phyloP scores from a whole-genome alignment of 2,797 vertebrate genomes.

The Jordanella pulchra region DNA sequence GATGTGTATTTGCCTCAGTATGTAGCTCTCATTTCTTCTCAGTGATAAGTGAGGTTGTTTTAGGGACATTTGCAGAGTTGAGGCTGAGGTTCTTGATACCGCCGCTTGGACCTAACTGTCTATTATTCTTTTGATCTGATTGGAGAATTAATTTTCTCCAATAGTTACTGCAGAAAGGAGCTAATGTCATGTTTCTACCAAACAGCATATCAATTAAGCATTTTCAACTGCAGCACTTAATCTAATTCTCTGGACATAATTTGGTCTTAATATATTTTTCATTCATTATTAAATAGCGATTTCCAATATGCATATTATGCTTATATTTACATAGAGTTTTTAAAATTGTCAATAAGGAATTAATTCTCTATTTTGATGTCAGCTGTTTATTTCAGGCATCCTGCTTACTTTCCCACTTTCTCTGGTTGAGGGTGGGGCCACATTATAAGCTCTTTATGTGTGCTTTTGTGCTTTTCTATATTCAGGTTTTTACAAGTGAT shows the following conservation, averaged over 20 bases:
- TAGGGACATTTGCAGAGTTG: constrained; percentile 10
- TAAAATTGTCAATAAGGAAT: no score
- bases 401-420: constrained; percentile 25
- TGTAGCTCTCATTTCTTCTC: constrained; percentile 48
- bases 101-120: constrained; percentile 44
- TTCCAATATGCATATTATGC: constrained; percentile 24
- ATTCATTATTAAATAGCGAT: constrained; percentile 16
- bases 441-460: constrained; percentile 25
- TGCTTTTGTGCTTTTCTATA: constrained; percentile 56
- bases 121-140: constrained; percentile 68
- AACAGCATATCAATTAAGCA: constrained; percentile 48
- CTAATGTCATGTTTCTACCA: constrained; percentile 63
- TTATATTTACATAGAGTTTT: constrained; percentile 25
- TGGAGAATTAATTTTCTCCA: constrained; percentile 66
- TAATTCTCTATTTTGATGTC: constrained; percentile 31
- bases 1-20: constrained; percentile 21
- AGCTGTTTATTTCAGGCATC: constrained; percentile 44
- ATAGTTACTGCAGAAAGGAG: constrained; percentile 58
- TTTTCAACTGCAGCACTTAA: constrained; percentile 31
- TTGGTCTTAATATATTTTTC: constrained; percentile 15
- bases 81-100: constrained; percentile 52
- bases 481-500: constrained; percentile 55
- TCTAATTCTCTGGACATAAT: constrained; percentile 24
- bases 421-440: constrained; percentile 26
- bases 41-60: constrained; percentile 45